Evolutionary conservation across 2,888 invertebrate genomes (phyloP).

Genomic region (Synanthedon andrenaeformis): DNA sequence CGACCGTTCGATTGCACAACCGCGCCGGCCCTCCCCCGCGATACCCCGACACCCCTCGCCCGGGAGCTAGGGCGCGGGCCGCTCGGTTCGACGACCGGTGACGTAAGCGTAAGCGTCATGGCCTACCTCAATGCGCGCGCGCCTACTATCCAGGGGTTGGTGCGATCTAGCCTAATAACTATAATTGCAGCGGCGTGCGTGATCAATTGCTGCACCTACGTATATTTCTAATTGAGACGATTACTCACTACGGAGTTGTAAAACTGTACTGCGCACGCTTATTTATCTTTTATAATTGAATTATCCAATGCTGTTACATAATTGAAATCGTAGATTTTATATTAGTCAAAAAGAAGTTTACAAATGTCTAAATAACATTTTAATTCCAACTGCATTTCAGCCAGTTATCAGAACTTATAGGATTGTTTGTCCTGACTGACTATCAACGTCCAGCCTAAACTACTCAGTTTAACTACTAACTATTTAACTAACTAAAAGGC

Average conservation of each 20-base stretch:
- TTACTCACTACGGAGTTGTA: constrained; percentile 4
- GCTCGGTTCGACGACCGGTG: constrained; percentile 55
- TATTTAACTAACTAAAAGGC: not conserved
- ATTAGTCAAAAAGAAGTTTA: no score
- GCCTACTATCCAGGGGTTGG: constrained; percentile 58
- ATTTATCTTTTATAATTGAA: not conserved
- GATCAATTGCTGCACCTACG: constrained; percentile 14
- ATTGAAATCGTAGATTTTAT: constrained; percentile 1
- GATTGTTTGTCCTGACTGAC: no score
- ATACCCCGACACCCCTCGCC: constrained; percentile 23
- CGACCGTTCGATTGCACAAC: constrained; percentile 68
- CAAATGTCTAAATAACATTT: no score
- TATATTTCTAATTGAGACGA: constrained; percentile 3
- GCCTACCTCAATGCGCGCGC: constrained; percentile 72
- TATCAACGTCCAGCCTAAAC: no score
- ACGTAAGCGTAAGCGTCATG: constrained; percentile 66
- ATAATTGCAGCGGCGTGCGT: not conserved
- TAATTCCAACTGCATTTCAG: no score
- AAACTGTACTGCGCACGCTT: constrained; percentile 2
- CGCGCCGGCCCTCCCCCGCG: constrained; percentile 27
- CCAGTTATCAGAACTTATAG: no score
- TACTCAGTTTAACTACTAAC: not conserved
- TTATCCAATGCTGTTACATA: constrained; percentile 1
- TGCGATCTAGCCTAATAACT: constrained; percentile 40
- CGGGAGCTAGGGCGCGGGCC: constrained; percentile 51